phyloP scores from a whole-genome alignment of 2,113 vertebrate species.

The Catagonus wagneri region DNA sequence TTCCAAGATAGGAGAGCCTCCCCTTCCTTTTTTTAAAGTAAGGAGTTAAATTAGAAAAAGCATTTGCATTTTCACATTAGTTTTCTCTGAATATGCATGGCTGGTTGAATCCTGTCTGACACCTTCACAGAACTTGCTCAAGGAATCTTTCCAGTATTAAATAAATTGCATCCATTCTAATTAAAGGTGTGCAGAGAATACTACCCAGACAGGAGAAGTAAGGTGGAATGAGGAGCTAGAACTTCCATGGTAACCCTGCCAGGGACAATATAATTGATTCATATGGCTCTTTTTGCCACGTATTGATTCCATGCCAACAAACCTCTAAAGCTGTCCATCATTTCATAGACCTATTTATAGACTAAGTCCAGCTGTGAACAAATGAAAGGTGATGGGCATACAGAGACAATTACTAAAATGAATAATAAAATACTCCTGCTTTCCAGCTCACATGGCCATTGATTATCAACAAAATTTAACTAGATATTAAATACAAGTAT shows the following conservation, averaged over 20 bases:
- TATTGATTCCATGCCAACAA: constrained; percentile 87
- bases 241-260: constrained; percentile 88
- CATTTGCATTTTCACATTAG: constrained; percentile 70
- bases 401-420: constrained; percentile 69
- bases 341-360: constrained; percentile 90
- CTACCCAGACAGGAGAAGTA: constrained; percentile 41
- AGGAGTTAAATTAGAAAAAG: constrained; percentile 73
- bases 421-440: constrained; percentile 41
- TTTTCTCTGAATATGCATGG: constrained; percentile 76
- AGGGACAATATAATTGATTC: constrained; percentile 83
- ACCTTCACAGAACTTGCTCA: constrained; percentile 79
- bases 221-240: constrained; percentile 70
- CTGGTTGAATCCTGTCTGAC: constrained; percentile 82
- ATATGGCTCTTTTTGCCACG: constrained; percentile 61
- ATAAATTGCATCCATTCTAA: constrained; percentile 85
- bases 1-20: background rate
- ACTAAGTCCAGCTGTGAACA: constrained; percentile 84
- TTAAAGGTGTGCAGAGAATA: constrained; percentile 77
- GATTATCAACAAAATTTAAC: constrained; percentile 10
- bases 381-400: constrained; percentile 83
- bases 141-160: constrained; percentile 82
- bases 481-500: background rate
- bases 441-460: background rate
- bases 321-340: constrained; percentile 84
- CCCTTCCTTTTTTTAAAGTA: background rate